These are phyloP conservation scores for Patella caerulea DNA, from an alignment of 2,888 invertebrate species.

Conservation along the genomic window DNA sequence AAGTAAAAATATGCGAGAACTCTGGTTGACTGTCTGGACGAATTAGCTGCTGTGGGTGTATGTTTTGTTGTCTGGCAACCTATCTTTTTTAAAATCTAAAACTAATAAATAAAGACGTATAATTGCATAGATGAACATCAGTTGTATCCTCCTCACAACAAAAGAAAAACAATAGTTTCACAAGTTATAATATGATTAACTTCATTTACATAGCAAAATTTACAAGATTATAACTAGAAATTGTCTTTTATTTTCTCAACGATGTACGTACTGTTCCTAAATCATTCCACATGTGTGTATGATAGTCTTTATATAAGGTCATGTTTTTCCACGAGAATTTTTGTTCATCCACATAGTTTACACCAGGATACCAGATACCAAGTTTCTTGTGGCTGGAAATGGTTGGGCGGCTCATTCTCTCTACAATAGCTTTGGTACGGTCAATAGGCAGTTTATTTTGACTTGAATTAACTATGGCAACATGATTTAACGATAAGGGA, in stretches of 20 bases:
- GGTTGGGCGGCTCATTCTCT: neutral
- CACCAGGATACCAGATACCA: neutral
- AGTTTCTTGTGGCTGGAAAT: neutral
- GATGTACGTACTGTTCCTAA: neutral
- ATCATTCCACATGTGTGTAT: conserved; percentile 3
- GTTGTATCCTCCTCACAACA: too few relatives aligned
- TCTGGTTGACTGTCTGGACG: too few relatives aligned
- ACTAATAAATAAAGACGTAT: too few relatives aligned
- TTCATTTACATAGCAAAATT: too few relatives aligned
- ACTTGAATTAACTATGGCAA: neutral
- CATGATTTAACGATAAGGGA: neutral
- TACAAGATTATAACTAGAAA: too few relatives aligned
- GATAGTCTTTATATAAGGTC: neutral
- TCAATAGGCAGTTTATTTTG: conserved; percentile 1
- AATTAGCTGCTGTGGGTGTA: too few relatives aligned
- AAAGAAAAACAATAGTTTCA: too few relatives aligned
- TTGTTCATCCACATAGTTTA: neutral
- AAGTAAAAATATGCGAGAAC: too few relatives aligned
- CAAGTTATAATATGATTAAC: too few relatives aligned
- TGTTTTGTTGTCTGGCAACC: too few relatives aligned
- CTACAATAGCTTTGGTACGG: neutral
- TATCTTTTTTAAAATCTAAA: too few relatives aligned
- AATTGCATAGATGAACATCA: too few relatives aligned
- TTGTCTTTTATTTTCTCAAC: neutral
- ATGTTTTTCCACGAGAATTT: neutral